Base-by-base conservation (phyloP, 1,140 invertebrate species). In the Mya arenaria region DNA sequence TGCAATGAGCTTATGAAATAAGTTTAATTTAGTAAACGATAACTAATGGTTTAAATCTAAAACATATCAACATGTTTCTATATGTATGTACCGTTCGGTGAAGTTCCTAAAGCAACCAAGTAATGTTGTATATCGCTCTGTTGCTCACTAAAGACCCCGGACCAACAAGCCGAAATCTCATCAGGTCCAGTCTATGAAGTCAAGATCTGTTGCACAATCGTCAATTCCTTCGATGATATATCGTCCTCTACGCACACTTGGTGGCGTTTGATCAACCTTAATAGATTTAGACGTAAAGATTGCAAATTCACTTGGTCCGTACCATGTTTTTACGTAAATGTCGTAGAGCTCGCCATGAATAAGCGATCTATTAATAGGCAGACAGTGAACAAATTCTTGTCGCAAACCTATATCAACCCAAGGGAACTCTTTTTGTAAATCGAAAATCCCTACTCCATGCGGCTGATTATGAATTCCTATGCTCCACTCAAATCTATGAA, bases 131-230 rank as follows among this genome's bases (percentile, higher is more conserved):
- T 62, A 19, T 36, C 4, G 44, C 77, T 80, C 30, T 84, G 65
- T 23, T 15, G 23, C 41, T 86, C 85, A 1, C 2, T 23, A 58
- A 86, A 86, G 30, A 84, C 82, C n/a, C 74, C 79, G 17, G 30
- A 34, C 85, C 85, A 86, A 36, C 82, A 84, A 1, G 73, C 68
- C n/a, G 65, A 58, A 25, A 86, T 37, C 15, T 19, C 6, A 23
- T 58, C 56, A 36, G n/a, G 62, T 58, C 36, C 71, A 60, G 19
- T 58, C 37, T 28, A 74, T 74, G 25, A 39, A 30, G 32, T 74
- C 71, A 30, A 23, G 41, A 30, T 60, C 71, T 23, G 15, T 5
- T 17, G 25, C 13, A 28, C 71, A 74, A 15, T 37, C 62, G n/a
- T 8, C 55, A 58, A 28, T 37, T 6, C 34, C 58, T n/a, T 74